Evolutionary conservation across 2,113 vertebrate genomes (phyloP).

Genomic region (Cyphomyrus discorhynchus): DNA sequence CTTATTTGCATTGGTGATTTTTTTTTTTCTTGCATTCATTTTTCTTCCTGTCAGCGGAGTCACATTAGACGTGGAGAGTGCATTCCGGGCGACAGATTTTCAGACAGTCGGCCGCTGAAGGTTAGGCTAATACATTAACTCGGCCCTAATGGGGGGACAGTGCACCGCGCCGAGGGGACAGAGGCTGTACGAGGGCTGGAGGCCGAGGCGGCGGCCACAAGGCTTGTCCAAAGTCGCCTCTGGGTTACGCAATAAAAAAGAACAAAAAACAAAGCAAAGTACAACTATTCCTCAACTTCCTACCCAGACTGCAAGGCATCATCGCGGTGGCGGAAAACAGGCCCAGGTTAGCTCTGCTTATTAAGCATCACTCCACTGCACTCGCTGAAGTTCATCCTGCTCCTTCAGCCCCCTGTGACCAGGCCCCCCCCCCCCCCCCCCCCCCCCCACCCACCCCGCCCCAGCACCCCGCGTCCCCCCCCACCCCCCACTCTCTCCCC

Average conservation of each 20-base stretch:
- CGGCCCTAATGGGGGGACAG: not conserved
- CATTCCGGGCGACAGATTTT: not conserved
- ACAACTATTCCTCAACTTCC: not conserved
- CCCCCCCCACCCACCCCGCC: too few relatives aligned
- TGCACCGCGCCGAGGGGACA: not conserved
- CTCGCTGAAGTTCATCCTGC: constrained; percentile 30
- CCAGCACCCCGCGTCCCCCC: too few relatives aligned
- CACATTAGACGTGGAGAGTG: not conserved
- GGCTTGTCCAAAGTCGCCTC: not conserved
- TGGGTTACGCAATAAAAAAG: not conserved
- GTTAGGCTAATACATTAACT: not conserved
- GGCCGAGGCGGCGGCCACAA: not conserved
- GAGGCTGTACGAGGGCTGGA: not conserved
- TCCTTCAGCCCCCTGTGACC: constrained; percentile 28
- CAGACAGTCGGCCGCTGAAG: not conserved
- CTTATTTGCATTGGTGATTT: not conserved
- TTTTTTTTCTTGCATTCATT: not conserved
- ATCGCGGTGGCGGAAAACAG: constrained; percentile 36
- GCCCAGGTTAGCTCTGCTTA: constrained; percentile 26
- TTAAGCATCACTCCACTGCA: constrained; percentile 23
- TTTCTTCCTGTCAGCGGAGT: not conserved
- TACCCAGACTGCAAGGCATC: constrained; percentile 15
- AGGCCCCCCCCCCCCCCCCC: constrained; percentile 28
- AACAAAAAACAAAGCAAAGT: not conserved
- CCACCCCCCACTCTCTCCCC: too few relatives aligned